Evolutionary conservation across 1,140 invertebrate species (phyloP).

Genomic region (Trichomalopsis sarcophagae): DNA sequence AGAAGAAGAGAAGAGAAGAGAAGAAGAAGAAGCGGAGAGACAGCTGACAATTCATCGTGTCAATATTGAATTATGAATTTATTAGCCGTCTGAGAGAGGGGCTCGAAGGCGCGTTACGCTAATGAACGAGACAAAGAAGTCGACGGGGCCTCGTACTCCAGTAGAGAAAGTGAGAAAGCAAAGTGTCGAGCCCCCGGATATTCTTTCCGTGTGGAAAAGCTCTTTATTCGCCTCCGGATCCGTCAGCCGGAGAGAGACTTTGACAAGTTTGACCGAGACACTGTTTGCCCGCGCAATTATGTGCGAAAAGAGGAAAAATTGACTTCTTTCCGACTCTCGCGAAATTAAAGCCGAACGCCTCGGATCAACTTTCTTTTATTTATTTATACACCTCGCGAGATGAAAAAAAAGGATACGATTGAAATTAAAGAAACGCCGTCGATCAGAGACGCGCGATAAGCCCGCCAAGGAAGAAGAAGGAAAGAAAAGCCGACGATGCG

Average conservation of each 20-base stretch:
- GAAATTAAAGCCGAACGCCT: too few relatives aligned
- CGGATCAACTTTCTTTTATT: too few relatives aligned
- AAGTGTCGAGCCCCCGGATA: background rate
- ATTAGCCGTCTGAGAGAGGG: conserved; percentile 58
- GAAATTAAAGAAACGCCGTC: background rate
- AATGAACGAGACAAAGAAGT: conserved; percentile 44
- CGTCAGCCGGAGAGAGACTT: background rate
- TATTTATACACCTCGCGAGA: background rate
- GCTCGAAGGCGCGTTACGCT: conserved; percentile 44
- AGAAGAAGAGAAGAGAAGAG: background rate
- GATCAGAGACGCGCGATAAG: background rate
- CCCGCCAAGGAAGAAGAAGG: background rate
- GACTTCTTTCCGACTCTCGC: too few relatives aligned
- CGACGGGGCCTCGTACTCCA: background rate
- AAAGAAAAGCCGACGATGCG: conserved; percentile 28
- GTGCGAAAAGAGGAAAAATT: too few relatives aligned
- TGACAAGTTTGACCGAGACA: conserved; percentile 1
- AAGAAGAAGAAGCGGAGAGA: background rate
- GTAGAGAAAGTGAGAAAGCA: background rate
- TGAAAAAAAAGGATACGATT: background rate
- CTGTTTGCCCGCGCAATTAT: background rate
- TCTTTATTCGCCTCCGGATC: background rate
- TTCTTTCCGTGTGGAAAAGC: background rate
- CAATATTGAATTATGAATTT: conserved; percentile 72
- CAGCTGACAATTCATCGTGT: conserved; percentile 64